These are phyloP conservation scores for Glyphotaelius pellucidus DNA, from an alignment of 2,888 invertebrate genomes.

Conservation along the genomic window DNA sequence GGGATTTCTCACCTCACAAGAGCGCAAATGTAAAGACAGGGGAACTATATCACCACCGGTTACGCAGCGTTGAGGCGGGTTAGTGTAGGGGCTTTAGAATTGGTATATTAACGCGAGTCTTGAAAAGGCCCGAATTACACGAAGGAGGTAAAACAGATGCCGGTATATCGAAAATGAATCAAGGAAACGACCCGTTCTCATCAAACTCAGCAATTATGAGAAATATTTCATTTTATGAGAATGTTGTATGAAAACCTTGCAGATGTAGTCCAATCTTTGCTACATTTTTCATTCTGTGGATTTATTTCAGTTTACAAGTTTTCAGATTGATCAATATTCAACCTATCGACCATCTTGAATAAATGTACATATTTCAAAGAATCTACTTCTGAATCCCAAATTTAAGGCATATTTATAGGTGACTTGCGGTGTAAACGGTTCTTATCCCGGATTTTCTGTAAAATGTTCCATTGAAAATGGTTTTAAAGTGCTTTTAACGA, in stretches of 20 bases:
- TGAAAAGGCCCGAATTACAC: no score
- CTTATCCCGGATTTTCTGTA: background rate
- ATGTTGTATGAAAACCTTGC: background rate
- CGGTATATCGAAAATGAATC: no score
- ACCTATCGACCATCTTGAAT: background rate
- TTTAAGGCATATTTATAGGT: background rate
- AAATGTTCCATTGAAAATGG: background rate
- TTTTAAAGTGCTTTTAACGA: background rate
- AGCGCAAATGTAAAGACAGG: no score
- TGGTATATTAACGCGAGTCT: no score
- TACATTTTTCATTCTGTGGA: background rate
- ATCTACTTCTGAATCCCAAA: background rate
- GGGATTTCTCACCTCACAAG: no score
- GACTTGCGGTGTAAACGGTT: background rate
- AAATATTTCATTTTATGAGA: background rate
- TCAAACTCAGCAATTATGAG: no score
- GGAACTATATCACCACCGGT: no score
- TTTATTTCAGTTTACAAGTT: background rate
- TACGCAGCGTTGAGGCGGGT: no score
- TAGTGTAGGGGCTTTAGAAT: no score
- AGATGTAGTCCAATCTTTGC: background rate
- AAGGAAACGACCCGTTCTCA: no score
- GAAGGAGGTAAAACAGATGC: no score
- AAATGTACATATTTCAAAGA: background rate
- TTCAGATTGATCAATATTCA: background rate